Conservation (phyloP, 2,888 invertebrate species). For the Drosophila dives region DNA sequence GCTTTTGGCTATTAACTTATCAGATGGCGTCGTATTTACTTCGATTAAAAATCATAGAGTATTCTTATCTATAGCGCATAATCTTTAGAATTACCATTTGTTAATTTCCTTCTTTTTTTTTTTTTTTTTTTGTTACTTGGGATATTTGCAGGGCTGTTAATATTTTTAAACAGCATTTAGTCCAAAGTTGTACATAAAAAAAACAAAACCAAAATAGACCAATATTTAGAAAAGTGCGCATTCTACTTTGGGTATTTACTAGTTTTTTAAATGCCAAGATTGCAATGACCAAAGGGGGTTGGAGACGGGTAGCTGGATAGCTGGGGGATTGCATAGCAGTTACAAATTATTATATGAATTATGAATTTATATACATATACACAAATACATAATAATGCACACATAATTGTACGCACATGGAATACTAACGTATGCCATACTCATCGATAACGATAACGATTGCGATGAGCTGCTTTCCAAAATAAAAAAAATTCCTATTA, state of each 20-base stretch:
- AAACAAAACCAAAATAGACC: background rate
- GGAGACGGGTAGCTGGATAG: background rate
- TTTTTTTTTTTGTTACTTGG: conserved; percentile 11
- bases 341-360: conserved; percentile 15
- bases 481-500: conserved; percentile 75
- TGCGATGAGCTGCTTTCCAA: conserved; percentile 62
- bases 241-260: conserved; percentile 46
- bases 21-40: conserved; percentile 73
- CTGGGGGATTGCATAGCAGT: conserved; percentile 10
- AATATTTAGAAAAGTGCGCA: conserved; percentile 26
- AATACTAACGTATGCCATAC: conserved; percentile 19
- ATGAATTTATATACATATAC: conserved; percentile 35
- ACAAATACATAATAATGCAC: background rate
- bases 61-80: conserved; percentile 55
- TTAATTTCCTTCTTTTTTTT: background rate
- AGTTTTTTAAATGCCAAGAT: conserved; percentile 34
- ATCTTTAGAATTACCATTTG: conserved; percentile 1
- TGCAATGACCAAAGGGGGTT: conserved; percentile 1
- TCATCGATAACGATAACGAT: conserved; percentile 29
- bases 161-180: conserved; percentile 74
- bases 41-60: conserved; percentile 57
- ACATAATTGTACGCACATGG: background rate
- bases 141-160: conserved; percentile 58
- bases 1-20: conserved; percentile 31
- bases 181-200: conserved; percentile 69